Percentiles rank a stretch among this genome's conserved stretches.
Conservation (phyloP, 1,140 invertebrate genomes). For the Teleopsis dalmanni region DNA sequence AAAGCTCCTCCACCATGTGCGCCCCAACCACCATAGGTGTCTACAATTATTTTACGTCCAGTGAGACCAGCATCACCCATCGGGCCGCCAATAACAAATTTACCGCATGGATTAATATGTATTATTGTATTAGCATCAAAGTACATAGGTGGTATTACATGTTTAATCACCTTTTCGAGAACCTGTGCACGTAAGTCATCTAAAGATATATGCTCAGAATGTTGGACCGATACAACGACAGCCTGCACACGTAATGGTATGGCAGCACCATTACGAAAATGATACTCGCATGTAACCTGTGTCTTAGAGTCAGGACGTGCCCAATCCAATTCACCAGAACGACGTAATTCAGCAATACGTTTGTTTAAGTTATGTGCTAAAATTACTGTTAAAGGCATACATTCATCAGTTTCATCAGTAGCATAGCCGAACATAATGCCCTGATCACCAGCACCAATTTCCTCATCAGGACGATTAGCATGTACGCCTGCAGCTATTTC, state of each 20-base stretch:
- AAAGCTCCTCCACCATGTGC: slow-evolving; percentile 96
- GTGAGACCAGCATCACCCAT: slow-evolving; percentile 94
- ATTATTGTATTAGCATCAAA: slow-evolving; percentile 87
- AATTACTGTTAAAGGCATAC: slow-evolving; percentile 94
- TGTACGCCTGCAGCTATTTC: slow-evolving; percentile 98
- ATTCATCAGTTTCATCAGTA: slow-evolving; percentile 96
- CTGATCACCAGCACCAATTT: slow-evolving; percentile 98
- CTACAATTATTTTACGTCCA: slow-evolving; percentile 95
- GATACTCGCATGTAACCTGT: slow-evolving; percentile 85
- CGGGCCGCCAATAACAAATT: slow-evolving; percentile 92
- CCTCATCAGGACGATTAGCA: slow-evolving; percentile 85
- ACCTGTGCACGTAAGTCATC: slow-evolving; percentile 80
- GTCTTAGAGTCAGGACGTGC: slow-evolving; percentile 97
- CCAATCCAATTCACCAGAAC: slow-evolving; percentile 88
- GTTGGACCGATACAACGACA: slow-evolving; percentile 93
- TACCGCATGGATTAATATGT: slow-evolving; percentile 95
- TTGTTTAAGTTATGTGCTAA: slow-evolving; percentile 92
- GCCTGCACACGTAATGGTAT: slow-evolving; percentile 92
- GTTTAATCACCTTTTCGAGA: slow-evolving; percentile 85
- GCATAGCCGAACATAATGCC: slow-evolving; percentile 91
- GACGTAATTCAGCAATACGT: slow-evolving; percentile 81
- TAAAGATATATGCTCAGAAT: slow-evolving; percentile 85
- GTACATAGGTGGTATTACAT: slow-evolving; percentile 87
- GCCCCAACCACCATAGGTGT: slow-evolving; percentile 98
- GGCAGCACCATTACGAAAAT: slow-evolving; percentile 78